phyloP scores from a whole-genome alignment of 2,888 invertebrate genomes.

The Odontothrips loti region DNA sequence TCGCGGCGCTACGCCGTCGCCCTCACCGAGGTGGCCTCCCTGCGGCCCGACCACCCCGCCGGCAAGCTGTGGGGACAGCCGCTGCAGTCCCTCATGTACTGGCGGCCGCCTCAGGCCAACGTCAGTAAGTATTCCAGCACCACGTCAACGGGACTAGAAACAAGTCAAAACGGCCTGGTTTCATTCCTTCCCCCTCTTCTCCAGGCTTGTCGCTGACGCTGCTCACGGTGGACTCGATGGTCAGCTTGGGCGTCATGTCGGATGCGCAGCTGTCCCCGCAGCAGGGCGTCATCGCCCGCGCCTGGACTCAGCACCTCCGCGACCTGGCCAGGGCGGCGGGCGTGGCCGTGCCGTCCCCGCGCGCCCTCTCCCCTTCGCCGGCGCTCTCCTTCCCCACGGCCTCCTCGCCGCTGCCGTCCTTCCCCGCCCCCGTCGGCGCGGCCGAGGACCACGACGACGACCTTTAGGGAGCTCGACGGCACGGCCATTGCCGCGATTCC shows the following conservation, averaged over 20 bases:
- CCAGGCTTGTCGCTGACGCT: slow-evolving; percentile 68
- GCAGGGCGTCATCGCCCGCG: slow-evolving; percentile 54
- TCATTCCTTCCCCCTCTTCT: slow-evolving; percentile 39
- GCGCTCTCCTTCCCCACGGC: neutral
- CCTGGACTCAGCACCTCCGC: slow-evolving; percentile 40
- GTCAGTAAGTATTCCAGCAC: slow-evolving; percentile 59
- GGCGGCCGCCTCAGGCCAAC: slow-evolving; percentile 72
- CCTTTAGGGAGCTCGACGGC: neutral
- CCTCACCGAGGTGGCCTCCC: slow-evolving; percentile 57
- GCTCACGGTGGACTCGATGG: slow-evolving; percentile 61
- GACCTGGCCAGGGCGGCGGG: slow-evolving; percentile 38
- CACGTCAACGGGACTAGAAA: too few species aligned
- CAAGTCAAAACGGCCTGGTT: too few species aligned
- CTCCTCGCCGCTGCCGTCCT: too few species aligned
- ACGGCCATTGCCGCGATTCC: neutral
- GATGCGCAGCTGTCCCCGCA: slow-evolving; percentile 65
- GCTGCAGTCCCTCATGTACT: slow-evolving; percentile 61
- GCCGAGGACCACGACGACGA: too few species aligned
- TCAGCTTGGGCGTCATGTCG: slow-evolving; percentile 65
- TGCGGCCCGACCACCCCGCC: slow-evolving; percentile 45
- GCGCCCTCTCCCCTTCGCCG: slow-evolving; percentile 6
- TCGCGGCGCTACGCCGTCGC: slow-evolving; percentile 64
- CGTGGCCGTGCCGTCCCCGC: slow-evolving; percentile 28
- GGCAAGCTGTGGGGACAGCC: slow-evolving; percentile 60
- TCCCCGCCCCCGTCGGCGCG: neutral